Evolutionary conservation across 1,140 invertebrate genomes (phyloP).

Genomic region (Brevipalpus yothersi): DNA sequence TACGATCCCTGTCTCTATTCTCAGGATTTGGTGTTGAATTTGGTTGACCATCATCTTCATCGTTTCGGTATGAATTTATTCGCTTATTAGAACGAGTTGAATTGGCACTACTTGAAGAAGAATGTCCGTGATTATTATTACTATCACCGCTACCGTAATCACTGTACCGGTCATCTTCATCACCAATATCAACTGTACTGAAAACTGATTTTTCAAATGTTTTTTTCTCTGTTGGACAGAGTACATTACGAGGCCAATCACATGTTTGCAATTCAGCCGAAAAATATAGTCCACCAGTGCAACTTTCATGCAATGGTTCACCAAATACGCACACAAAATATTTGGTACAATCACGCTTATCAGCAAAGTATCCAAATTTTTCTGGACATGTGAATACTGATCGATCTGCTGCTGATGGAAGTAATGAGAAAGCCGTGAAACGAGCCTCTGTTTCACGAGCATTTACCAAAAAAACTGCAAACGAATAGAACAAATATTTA

Average conservation of each 20-base stretch:
- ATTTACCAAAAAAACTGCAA: neutral
- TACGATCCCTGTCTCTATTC: neutral
- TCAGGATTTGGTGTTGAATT: neutral
- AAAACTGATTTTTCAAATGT: neutral
- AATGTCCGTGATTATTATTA: neutral
- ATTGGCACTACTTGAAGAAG: neutral
- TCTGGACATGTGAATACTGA: conserved; percentile 57
- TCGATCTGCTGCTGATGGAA: neutral
- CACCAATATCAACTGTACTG: neutral
- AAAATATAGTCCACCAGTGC: conserved; percentile 52
- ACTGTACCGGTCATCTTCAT: neutral
- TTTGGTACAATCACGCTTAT: conserved; percentile 63
- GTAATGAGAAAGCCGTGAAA: neutral
- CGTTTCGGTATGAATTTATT: neutral
- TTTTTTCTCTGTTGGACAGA: conserved; percentile 10
- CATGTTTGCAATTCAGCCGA: conserved; percentile 36
- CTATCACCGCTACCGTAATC: neutral
- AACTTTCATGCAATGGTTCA: conserved; percentile 65
- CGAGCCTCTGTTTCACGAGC: neutral
- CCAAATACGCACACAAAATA: conserved; percentile 86
- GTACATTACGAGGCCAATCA: conserved; percentile 75
- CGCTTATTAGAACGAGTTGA: too few species aligned
- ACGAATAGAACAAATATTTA: neutral
- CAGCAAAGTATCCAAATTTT: conserved; percentile 80
- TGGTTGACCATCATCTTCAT: neutral